A percentile compares a stretch with the other conserved stretches of the same genome.
Evolutionary conservation across 1,140 invertebrate species (phyloP).

Genomic region (Tetraneura akinire): DNA sequence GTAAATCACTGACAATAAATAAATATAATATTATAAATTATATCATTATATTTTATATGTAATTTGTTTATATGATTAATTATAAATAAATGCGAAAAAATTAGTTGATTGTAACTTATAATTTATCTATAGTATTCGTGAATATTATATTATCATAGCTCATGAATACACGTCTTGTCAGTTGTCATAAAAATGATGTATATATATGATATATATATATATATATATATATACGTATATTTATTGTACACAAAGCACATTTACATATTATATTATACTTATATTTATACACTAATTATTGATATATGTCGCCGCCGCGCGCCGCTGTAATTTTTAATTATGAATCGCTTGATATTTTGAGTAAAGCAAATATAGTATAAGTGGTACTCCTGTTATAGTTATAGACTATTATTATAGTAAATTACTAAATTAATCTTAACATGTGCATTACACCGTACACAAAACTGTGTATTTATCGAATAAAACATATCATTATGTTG

Average conservation of each 20-base stretch:
- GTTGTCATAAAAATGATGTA: not conserved
- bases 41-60: not conserved
- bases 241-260: too few species aligned
- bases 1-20: too few species aligned
- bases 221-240: too few species aligned
- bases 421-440: not conserved
- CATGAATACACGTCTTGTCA: constrained; percentile 28
- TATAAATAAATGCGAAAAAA: not conserved
- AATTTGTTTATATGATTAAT: not conserved
- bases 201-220: not conserved
- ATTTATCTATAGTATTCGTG: constrained; percentile 32
- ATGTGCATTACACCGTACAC: not conserved
- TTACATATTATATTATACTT: too few species aligned
- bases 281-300: too few species aligned
- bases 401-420: not conserved
- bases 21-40: too few species aligned
- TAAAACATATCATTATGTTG: not conserved
- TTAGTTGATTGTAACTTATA: not conserved
- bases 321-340: not conserved
- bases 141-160: constrained; percentile 35
- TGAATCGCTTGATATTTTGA: constrained; percentile 1
- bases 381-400: not conserved
- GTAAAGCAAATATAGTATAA: constrained; percentile 6
- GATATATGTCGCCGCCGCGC: too few species aligned
- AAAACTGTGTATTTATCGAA: not conserved